A percentile compares a stretch with the other conserved stretches of the same genome.
These are phyloP conservation scores for Hydrotaea diabolus DNA, from an alignment of 2,888 invertebrate species.

Conservation along the genomic window DNA sequence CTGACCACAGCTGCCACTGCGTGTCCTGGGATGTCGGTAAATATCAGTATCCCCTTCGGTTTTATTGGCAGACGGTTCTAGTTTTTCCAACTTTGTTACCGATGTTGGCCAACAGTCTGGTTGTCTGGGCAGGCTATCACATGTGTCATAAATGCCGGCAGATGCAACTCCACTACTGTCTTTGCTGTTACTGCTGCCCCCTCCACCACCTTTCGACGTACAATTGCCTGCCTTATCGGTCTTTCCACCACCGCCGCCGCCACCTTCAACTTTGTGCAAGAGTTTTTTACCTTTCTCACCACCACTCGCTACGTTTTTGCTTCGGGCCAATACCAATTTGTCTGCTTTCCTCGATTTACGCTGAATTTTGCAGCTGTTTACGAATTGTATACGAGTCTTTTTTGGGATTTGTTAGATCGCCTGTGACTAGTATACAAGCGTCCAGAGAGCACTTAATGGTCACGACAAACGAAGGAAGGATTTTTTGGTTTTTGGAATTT, in stretches of 20 bases:
- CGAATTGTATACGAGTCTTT: conserved; percentile 1
- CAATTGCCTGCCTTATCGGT: background rate
- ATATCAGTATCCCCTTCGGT: too few species aligned
- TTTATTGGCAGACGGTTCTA: background rate
- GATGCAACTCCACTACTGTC: background rate
- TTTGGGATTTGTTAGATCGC: background rate
- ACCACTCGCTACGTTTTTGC: conserved; percentile 51
- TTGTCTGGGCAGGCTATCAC: conserved; percentile 5
- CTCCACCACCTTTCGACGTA: conserved; percentile 10
- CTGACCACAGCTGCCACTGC: conserved; percentile 69
- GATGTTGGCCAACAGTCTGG: background rate
- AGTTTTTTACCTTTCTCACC: conserved; percentile 68
- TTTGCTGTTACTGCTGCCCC: conserved; percentile 43
- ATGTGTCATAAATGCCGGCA: conserved; percentile 30
- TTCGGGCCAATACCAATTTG: conserved; percentile 65
- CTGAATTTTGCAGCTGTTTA: conserved; percentile 76
- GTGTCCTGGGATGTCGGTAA: conserved; percentile 5
- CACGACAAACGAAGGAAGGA: too few species aligned
- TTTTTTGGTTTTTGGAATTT: too few species aligned
- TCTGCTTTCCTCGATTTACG: conserved; percentile 75
- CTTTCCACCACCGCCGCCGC: conserved; percentile 41
- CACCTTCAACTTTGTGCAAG: conserved; percentile 35
- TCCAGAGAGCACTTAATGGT: too few species aligned
- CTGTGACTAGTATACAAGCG: too few species aligned
- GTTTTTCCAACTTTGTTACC: background rate